These are phyloP conservation scores for Tadarida brasiliensis DNA, from an alignment of 2,797 vertebrate species.

Conservation along the genomic window DNA sequence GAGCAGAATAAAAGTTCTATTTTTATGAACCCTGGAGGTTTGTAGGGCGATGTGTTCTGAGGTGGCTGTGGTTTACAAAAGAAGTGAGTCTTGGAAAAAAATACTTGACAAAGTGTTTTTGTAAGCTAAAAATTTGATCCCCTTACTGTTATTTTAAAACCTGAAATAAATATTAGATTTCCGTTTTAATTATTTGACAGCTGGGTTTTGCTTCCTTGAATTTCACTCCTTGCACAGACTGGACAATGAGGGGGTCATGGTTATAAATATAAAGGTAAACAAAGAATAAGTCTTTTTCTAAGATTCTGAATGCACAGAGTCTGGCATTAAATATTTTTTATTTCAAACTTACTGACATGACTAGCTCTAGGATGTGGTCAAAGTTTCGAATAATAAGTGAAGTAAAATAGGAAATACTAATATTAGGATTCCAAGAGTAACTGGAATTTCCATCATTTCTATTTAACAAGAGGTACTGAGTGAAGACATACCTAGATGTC, in stretches of 20 bases:
- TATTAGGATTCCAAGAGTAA: not conserved
- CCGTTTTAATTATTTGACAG: conserved; percentile 16
- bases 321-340: not conserved
- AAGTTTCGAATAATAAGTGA: conserved; percentile 16
- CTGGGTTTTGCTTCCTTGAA: conserved; percentile 3
- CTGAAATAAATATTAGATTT: conserved; percentile 58
- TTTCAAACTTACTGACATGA: not conserved
- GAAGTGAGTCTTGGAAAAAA: not conserved
- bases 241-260: not conserved
- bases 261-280: conserved; percentile 15
- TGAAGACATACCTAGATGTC: not conserved
- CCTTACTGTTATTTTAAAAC: conserved; percentile 32
- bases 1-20: not conserved
- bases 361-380: not conserved
- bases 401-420: conserved; percentile 14
- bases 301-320: not conserved
- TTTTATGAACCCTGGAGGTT: not conserved
- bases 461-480: not conserved
- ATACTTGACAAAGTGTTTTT: not conserved
- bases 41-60: not conserved
- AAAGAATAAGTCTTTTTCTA: not conserved
- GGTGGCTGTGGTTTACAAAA: not conserved
- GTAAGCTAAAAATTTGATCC: not conserved
- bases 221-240: not conserved
- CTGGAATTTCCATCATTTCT: conserved; percentile 8